Evolutionary conservation across 2,797 vertebrate genomes (phyloP).

Genomic region (Poecilia picta): DNA sequence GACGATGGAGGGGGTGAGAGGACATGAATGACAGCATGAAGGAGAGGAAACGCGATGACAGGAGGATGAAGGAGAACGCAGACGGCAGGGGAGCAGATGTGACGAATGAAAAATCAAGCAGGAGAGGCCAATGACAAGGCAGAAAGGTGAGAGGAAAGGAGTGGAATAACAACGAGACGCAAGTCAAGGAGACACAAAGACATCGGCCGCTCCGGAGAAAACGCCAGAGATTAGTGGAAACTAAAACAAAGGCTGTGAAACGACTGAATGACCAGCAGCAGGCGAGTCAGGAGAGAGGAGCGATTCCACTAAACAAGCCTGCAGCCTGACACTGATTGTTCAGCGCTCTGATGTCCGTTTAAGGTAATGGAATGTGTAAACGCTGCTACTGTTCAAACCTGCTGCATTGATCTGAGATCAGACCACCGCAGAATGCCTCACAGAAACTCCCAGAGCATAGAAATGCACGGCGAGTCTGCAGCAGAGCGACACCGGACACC

Average conservation of each 20-base stretch:
- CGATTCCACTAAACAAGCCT: slow-evolving; percentile 49
- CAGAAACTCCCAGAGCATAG: slow-evolving; percentile 9
- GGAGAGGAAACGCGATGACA: slow-evolving; percentile 20
- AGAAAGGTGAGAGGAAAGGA: slow-evolving; percentile 52
- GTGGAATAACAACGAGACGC: slow-evolving; percentile 52
- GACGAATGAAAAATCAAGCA: slow-evolving; percentile 61
- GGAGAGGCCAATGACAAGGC: slow-evolving; percentile 49
- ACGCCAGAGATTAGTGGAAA: not conserved
- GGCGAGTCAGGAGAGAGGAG: slow-evolving; percentile 18
- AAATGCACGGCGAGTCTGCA: not conserved
- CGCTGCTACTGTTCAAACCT: slow-evolving; percentile 56
- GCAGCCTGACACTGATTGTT: slow-evolving; percentile 48
- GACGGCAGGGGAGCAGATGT: slow-evolving; percentile 31
- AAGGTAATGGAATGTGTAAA: slow-evolving; percentile 70
- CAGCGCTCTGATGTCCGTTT: slow-evolving; percentile 58
- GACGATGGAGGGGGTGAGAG: slow-evolving; percentile 10
- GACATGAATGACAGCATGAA: slow-evolving; percentile 11
- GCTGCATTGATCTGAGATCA: slow-evolving; percentile 61
- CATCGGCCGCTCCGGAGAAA: not conserved
- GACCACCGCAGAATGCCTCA: slow-evolving; percentile 17
- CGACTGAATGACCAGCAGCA: slow-evolving; percentile 22
- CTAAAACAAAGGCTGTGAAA: slow-evolving; percentile 19
- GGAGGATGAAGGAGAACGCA: slow-evolving; percentile 22
- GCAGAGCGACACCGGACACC: not conserved
- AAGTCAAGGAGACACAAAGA: slow-evolving; percentile 39